These are phyloP conservation scores for Sus cebifrons DNA, from an alignment of 2,797 vertebrate genomes.

Conservation along the genomic window DNA sequence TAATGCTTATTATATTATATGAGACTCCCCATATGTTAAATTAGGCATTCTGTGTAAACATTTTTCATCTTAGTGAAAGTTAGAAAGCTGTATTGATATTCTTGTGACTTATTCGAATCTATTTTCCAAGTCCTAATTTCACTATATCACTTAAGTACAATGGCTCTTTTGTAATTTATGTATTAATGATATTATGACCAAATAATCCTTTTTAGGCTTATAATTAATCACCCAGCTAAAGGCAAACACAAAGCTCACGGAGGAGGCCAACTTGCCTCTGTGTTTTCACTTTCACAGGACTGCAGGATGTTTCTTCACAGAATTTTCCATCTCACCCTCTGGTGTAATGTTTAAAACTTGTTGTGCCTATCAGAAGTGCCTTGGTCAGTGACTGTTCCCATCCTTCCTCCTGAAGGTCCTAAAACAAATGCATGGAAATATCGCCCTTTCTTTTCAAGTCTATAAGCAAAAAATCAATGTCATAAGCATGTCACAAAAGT, in stretches of 20 bases:
- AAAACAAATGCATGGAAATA: background rate
- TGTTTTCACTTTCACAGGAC: background rate
- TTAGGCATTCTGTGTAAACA: constrained; percentile 78
- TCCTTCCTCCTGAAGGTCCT: background rate
- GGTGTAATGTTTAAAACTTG: background rate
- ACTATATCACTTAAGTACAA: constrained; percentile 43
- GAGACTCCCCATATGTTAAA: constrained; percentile 78
- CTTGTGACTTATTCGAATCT: constrained; percentile 78
- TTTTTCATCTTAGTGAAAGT: constrained; percentile 73
- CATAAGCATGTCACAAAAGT: background rate
- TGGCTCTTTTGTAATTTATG: constrained; percentile 64
- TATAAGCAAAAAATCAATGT: background rate
- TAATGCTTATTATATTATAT: constrained; percentile 87
- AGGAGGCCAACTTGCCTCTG: constrained; percentile 31
- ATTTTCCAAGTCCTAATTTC: constrained; percentile 77
- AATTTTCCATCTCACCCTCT: background rate
- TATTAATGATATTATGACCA: constrained; percentile 71
- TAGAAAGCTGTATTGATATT: constrained; percentile 71
- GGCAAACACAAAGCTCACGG: constrained; percentile 63
- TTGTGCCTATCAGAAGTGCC: background rate
- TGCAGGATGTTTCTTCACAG: background rate
- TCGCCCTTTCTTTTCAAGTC: background rate
- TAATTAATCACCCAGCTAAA: constrained; percentile 67
- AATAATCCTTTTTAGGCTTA: constrained; percentile 67
- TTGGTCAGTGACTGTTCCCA: background rate